Evolutionary conservation across 1,140 invertebrate genomes (phyloP), one percentile per base, ranked within the genome.

Genomic region (Metaphire vulgaris): DNA sequence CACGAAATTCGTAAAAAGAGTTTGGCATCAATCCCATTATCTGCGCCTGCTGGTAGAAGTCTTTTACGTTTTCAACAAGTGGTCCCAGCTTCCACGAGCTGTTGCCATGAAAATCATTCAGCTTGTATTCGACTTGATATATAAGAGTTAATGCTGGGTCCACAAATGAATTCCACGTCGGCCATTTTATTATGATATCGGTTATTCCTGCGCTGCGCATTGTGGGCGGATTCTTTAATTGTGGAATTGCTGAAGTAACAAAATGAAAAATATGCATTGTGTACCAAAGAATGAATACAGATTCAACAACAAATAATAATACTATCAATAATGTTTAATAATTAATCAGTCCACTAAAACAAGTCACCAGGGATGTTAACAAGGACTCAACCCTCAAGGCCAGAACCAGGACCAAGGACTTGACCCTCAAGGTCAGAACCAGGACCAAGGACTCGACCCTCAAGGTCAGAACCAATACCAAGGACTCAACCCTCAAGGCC

Each of bases 61-160:
- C 41, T 14, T 69, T 69, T 14, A 69, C 28, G 26, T 69, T 69
- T 2, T 69, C 30, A 26, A 28, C 67, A 2, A 28, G n/a, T 6
- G n/a, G n/a, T 14, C 30, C 30, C 2, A 28, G 6, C 12, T 69
- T 69, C n/a, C 30, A 28, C 6, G n/a, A 26, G 28, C 41, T 41
- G 26, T 64, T 73, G 28, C 41, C 72, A n/a, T 33, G 72, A 30
- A 34, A 34, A 41, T 28, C 41, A 34, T 34, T 73, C 33, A 29
- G 72, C 26, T 73, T 73, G 33, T 73, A 73, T 73, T 73, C 72
- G 26, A 73, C 41, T 28, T 29, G 26, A 34, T 73, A 73, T 28
- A 21, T 28, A 34, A 56, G 72, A 26, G 0, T 29, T 1, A 73
- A 28, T 32, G 72, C 32, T 1, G 32, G 26, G 33, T 73, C 72